Percentiles rank a stretch among this genome's conserved stretches.
Evolutionary conservation across 2,888 invertebrate species (phyloP).

Genomic region (Augiades crinisus): DNA sequence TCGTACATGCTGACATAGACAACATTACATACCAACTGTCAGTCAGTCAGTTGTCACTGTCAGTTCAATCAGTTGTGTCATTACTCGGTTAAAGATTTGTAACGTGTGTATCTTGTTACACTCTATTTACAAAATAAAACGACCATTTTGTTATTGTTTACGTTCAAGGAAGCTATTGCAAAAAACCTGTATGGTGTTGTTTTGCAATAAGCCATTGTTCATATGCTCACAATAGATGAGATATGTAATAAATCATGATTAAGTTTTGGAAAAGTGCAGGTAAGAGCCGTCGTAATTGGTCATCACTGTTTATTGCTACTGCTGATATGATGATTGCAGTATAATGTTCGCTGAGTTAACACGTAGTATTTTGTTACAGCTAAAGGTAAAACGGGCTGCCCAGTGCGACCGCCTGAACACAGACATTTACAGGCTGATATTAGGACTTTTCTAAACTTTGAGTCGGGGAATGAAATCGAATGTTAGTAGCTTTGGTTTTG

Average conservation of each 20-base stretch:
- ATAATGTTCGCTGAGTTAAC: constrained; percentile 1
- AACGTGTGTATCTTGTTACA: constrained; percentile 25
- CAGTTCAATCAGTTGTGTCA: constrained; percentile 23
- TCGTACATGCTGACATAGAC: too few species aligned
- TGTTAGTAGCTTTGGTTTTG: constrained; percentile 47
- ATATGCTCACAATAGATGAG: not conserved
- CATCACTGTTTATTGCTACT: constrained; percentile 20
- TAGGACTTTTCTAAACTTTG: constrained; percentile 41
- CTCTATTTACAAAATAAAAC: constrained; percentile 45
- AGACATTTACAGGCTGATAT: constrained; percentile 18
- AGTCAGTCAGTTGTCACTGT: not conserved
- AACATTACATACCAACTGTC: too few species aligned
- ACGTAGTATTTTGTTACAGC: constrained; percentile 46
- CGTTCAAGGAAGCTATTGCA: constrained; percentile 48
- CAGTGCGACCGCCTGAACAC: constrained; percentile 71
- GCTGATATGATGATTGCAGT: constrained; percentile 9
- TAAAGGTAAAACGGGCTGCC: constrained; percentile 76
- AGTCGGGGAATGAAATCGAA: constrained; percentile 52
- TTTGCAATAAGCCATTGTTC: not conserved
- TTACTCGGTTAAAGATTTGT: not conserved
- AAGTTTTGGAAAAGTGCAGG: constrained; percentile 90
- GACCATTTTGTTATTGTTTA: constrained; percentile 54
- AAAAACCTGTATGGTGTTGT: constrained; percentile 24
- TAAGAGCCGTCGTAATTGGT: constrained; percentile 44
- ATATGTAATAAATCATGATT: constrained; percentile 78